phyloP scores from a whole-genome alignment of 1,140 invertebrate genomes.

The Calliopsis andreniformis region DNA sequence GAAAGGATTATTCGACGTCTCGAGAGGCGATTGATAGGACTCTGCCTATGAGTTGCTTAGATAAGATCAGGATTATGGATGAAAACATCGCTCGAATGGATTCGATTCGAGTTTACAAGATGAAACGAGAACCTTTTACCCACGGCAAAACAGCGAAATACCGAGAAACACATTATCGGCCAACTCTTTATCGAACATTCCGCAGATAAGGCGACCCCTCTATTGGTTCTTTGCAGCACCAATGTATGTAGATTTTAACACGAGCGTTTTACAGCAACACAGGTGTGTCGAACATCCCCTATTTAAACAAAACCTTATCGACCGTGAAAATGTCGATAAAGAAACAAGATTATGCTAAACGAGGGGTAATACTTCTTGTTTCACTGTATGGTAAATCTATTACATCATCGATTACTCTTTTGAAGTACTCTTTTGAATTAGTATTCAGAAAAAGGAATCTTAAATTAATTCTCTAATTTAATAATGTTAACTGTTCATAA shows the following conservation, averaged over 20 bases:
- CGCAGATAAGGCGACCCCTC: slow-evolving; percentile 52
- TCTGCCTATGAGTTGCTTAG: not conserved
- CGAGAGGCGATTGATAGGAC: slow-evolving; percentile 23
- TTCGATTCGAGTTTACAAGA: not conserved
- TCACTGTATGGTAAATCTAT: not conserved
- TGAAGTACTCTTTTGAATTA: too few relatives aligned
- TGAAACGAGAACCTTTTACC: slow-evolving; percentile 15
- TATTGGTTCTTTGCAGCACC: slow-evolving; percentile 26
- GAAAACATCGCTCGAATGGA: not conserved
- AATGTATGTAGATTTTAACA: slow-evolving; percentile 20
- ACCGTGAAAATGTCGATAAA: slow-evolving; percentile 21
- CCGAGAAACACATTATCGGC: slow-evolving; percentile 54
- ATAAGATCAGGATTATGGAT: slow-evolving; percentile 8
- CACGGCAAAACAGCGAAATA: slow-evolving; percentile 20
- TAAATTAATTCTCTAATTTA: too few relatives aligned
- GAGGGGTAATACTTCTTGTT: not conserved
- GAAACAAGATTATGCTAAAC: too few relatives aligned
- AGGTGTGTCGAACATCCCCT: slow-evolving; percentile 21
- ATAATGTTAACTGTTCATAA: too few relatives aligned
- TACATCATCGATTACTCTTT: not conserved
- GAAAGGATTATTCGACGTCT: slow-evolving; percentile 21
- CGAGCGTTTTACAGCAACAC: slow-evolving; percentile 27
- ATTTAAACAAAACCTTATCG: slow-evolving; percentile 21
- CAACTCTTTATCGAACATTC: slow-evolving; percentile 61
- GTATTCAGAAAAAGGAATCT: too few relatives aligned